phyloP scores from a whole-genome alignment of 1,140 invertebrate genomes.

The Drosophila mauritiana region DNA sequence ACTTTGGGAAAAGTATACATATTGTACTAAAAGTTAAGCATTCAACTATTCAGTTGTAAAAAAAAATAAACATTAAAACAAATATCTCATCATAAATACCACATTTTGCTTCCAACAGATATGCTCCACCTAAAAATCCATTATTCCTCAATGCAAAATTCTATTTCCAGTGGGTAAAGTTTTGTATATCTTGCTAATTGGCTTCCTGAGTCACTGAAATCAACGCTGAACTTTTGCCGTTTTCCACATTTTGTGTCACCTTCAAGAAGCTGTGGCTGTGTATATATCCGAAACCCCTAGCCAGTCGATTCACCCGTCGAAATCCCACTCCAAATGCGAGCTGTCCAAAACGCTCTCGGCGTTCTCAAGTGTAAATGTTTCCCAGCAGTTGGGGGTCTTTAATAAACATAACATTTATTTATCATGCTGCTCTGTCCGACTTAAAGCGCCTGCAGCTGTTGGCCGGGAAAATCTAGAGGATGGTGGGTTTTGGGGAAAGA shows the following conservation, averaged over 20 bases:
- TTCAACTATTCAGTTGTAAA: too few relatives aligned
- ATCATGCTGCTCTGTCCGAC: slow-evolving; percentile 23
- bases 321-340: slow-evolving; percentile 6
- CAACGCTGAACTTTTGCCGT: slow-evolving; percentile 17
- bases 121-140: not conserved
- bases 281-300: not conserved
- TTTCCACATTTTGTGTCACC: slow-evolving; percentile 20
- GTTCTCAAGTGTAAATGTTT: slow-evolving; percentile 52
- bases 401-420: slow-evolving; percentile 72
- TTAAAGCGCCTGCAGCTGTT: slow-evolving; percentile 23
- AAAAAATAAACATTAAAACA: too few relatives aligned
- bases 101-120: not conserved
- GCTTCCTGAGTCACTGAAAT: slow-evolving; percentile 24
- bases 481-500: not conserved
- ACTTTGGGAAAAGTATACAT: too few relatives aligned
- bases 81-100: not conserved
- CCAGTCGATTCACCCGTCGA: not conserved
- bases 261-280: slow-evolving; percentile 5
- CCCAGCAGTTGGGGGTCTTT: slow-evolving; percentile 55
- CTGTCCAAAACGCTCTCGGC: slow-evolving; percentile 32
- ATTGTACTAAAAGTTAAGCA: too few relatives aligned
- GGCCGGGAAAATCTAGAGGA: slow-evolving; percentile 6
- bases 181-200: slow-evolving; percentile 27
- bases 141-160: not conserved
- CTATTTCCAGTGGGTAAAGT: slow-evolving; percentile 12